Evolutionary conservation across 30 jellyfish, hydroid and myxozoan genomes (phyloP).

Genomic region (Aurelia aurita): DNA sequence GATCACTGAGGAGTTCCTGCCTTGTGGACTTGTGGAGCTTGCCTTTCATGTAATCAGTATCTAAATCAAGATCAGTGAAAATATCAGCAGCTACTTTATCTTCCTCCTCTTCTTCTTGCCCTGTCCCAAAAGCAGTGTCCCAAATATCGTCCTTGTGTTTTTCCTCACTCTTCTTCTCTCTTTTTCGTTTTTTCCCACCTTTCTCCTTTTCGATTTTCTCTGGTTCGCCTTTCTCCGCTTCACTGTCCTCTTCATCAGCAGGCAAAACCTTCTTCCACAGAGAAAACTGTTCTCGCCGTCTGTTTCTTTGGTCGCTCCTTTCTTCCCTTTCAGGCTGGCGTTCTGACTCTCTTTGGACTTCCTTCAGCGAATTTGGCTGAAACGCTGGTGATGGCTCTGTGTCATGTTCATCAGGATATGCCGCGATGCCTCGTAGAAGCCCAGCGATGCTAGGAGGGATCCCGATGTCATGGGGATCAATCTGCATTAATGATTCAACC

Average conservation of each 20-base stretch:
- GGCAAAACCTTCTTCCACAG: constrained; percentile 79
- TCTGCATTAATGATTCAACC: too few species aligned
- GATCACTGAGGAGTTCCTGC: not conserved
- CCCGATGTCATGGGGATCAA: too few species aligned
- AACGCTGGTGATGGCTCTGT: not conserved
- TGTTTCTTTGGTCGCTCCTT: not conserved
- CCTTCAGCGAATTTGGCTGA: constrained; percentile 8
- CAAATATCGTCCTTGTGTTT: constrained; percentile 84
- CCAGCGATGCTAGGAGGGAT: too few species aligned
- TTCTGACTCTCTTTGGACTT: constrained; percentile 21
- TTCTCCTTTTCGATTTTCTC: not conserved
- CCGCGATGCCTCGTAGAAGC: not conserved
- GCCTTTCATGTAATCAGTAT: constrained; percentile 55
- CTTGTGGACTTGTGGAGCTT: constrained; percentile 5
- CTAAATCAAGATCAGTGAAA: constrained; percentile 40
- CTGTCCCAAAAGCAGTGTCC: constrained; percentile 92
- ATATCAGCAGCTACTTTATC: constrained; percentile 65
- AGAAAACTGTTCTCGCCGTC: constrained; percentile 89
- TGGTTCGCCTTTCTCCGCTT: constrained; percentile 6
- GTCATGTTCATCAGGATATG: not conserved
- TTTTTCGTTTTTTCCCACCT: not conserved
- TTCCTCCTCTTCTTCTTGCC: constrained; percentile 16
- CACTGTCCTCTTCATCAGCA: constrained; percentile 1
- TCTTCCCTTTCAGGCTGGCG: not conserved
- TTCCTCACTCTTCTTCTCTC: not conserved